Evolutionary conservation across 2,113 vertebrate species (phyloP), one percentile per base, ranked within the genome.

Genomic region (Sinocyclocheilus anophthalmus): DNA sequence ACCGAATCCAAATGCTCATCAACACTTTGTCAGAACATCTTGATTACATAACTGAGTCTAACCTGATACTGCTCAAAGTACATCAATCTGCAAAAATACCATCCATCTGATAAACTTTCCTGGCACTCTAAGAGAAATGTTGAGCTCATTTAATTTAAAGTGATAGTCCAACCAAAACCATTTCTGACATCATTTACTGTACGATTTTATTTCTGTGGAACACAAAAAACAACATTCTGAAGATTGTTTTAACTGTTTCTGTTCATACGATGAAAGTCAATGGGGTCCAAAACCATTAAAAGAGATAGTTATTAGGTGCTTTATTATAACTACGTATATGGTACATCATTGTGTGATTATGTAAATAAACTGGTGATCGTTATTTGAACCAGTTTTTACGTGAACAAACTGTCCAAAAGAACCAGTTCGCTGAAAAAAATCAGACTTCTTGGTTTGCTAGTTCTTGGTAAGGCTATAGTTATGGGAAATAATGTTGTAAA

Each of bases 21-120:
- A 81, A 30, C 59, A 88, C 33, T 33, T 85, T 86, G 72, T 72
- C 53, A 63, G 16, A 9, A 65, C 61, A 79, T 84, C 75, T 48
- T 69, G 16, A 65, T 73, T 77, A 50, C 24, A 18, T 70, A 70
- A 83, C 81, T 14, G 65, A n/a, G 48, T 45, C 45, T 26, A 53
- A 83, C 63, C 81, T 70, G 81, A 83, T n/a, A 83, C 80, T 13
- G 30, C 30, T 81, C 42, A 69, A 24, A 81, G 61, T 48, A 13
- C n/a, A 30, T 82, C n/a, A 48, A 33, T 70, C 26, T 50, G 7
- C 65, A 70, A 50, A 53, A 53, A 10, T 48, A 26, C 24, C 63
- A 22, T 67, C 63, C 45, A 82, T 18, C 45, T 53, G 24, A 24
- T 83, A 12, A 83, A 33, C 24, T 3, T 59, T 70, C 24, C 42